Base-by-base conservation (phyloP, 2,888 invertebrate genomes). In the Bimastos eiseni region DNA sequence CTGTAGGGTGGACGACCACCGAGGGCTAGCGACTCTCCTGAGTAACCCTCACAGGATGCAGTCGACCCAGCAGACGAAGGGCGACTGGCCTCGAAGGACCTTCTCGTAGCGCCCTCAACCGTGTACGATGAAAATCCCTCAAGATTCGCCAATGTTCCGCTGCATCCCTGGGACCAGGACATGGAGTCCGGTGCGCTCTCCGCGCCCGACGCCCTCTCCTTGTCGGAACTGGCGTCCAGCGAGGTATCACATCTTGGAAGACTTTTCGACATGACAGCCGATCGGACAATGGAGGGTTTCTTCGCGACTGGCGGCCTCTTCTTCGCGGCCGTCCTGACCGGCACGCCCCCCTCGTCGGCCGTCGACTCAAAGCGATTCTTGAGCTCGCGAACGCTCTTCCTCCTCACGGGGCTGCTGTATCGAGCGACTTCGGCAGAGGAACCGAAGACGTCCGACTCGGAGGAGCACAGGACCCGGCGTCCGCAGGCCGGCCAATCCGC, bases 361-460 rank as follows among this genome's bases (percentile, higher is more conserved):
- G 86, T 86, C 1, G 86, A 86, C 37, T 86, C 86, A 19, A 86
- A 86, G 34, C 86, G 34, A 24, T 86, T 86, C 37, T 86, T 86
- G 36, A 86, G 37, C 37, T 86, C 86, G 6, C 86, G 86, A 24
- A 86, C 86, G 86, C 86, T 86, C 37, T 86, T 86, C 86, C 86
- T 17, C 36, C 86, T 34, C 0, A 86, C 86, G 86, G 86, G 86
- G 86, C 86, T 86, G 86, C 24, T 86, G 86, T 8, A 37, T 0
- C 37, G 86, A 86, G 34, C 36, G 5, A 86, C n/a, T 36, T 86
- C 86, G 17, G 36, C 24, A 24, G 86, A 34, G 0, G 86, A 86
- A 36, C 86, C 24, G 86, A 13, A 86, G 17, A 37, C 86, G 17
- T 86, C 86, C 36, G 86, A 86, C 17, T 86, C 86, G 0, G 86